Conservation (phyloP, 2,888 invertebrate genomes). For the Cosmopolites sordidus region DNA sequence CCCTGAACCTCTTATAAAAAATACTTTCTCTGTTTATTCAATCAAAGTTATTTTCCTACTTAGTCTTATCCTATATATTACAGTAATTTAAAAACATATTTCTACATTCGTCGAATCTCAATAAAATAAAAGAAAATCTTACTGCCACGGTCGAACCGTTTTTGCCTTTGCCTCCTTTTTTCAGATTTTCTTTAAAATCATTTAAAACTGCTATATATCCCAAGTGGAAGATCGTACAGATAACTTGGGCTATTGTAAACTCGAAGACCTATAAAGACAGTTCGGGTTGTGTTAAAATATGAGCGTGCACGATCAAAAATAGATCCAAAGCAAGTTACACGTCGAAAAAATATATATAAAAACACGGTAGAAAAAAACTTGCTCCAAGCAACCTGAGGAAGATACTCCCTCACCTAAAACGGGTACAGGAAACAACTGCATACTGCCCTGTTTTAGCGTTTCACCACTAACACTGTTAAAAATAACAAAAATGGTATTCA, state of each 20-base stretch:
- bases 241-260: slow-evolving; percentile 45
- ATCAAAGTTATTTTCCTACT: too few relatives aligned
- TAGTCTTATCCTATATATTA: too few relatives aligned
- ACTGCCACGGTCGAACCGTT: slow-evolving; percentile 96
- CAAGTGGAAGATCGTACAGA: slow-evolving; percentile 52
- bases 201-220: slow-evolving; percentile 62
- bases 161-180: slow-evolving; percentile 86
- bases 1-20: too few relatives aligned
- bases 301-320: background rate
- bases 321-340: too few relatives aligned
- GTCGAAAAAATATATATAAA: too few relatives aligned
- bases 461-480: too few relatives aligned
- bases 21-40: too few relatives aligned
- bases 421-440: background rate
- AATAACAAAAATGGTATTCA: too few relatives aligned
- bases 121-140: slow-evolving; percentile 47
- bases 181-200: slow-evolving; percentile 68
- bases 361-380: too few relatives aligned
- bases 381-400: slow-evolving; percentile 4
- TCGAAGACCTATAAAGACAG: slow-evolving; percentile 48
- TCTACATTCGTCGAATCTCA: too few relatives aligned
- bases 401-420: background rate
- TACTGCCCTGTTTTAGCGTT: too few relatives aligned
- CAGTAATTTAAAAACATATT: too few relatives aligned
- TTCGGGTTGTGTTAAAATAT: background rate